Evolutionary conservation across 2,888 invertebrate species (phyloP).

Genomic region (Entomobrya multifasciata): DNA sequence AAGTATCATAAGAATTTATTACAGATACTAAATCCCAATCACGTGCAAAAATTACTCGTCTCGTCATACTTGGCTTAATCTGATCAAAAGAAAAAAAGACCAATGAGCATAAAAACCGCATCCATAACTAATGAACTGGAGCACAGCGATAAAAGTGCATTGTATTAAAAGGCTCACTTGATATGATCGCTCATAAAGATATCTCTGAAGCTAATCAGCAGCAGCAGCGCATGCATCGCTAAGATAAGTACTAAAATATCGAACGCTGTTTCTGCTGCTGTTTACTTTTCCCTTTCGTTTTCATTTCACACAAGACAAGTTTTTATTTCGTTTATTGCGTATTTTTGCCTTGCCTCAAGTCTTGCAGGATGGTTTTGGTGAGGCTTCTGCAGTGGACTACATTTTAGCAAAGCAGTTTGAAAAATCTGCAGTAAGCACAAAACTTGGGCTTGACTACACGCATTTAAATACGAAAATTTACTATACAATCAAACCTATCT

Average conservation of each 20-base stretch:
- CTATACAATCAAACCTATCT: conserved; percentile 11
- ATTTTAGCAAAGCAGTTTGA: not conserved
- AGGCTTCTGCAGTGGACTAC: conserved; percentile 15
- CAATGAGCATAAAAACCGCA: conserved; percentile 35
- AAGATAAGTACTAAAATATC: not conserved
- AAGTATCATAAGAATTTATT: not conserved
- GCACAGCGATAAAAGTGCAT: conserved; percentile 13
- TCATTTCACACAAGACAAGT: not conserved
- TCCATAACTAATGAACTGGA: conserved; percentile 54
- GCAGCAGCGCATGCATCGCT: not conserved
- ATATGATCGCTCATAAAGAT: not conserved
- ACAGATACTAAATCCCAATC: conserved; percentile 11
- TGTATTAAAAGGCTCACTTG: not conserved
- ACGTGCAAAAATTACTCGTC: conserved; percentile 14
- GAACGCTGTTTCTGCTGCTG: not conserved
- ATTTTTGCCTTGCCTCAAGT: not conserved
- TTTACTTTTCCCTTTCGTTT: conserved; percentile 41
- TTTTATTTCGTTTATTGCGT: too few species aligned
- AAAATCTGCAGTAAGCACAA: not conserved
- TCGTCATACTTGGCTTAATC: conserved; percentile 3
- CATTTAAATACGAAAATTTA: conserved; percentile 28
- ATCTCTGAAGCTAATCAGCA: not conserved
- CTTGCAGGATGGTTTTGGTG: not conserved
- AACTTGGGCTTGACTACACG: not conserved
- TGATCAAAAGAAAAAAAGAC: conserved; percentile 15